phyloP scores from a whole-genome alignment of 1,140 invertebrate genomes.

The Plectus sambesii region DNA sequence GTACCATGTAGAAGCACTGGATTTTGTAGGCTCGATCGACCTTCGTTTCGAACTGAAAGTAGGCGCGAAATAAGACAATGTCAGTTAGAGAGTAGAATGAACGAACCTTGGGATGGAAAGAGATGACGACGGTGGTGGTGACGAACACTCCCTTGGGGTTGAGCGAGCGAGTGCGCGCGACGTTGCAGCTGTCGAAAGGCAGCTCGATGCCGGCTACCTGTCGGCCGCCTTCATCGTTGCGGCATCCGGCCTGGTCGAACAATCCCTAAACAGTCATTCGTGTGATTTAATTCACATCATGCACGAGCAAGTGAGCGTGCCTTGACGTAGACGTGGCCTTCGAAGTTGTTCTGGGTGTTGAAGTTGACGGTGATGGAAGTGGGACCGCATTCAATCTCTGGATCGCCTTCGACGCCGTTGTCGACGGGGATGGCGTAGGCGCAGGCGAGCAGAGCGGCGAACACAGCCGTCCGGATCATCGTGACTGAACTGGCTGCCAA shows the following conservation, averaged over 20 bases:
- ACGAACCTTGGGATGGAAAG: constrained; percentile 33
- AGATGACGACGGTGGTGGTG: constrained; percentile 44
- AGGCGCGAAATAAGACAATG: no score
- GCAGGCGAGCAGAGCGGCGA: no score
- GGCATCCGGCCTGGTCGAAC: constrained; percentile 41
- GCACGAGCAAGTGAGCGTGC: no score
- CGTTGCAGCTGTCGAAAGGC: constrained; percentile 44
- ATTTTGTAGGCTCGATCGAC: constrained; percentile 45
- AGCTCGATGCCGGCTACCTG: constrained; percentile 45
- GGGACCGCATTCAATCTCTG: constrained; percentile 40
- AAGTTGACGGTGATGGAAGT: constrained; percentile 45
- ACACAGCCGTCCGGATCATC: no score
- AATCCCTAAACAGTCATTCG: no score
- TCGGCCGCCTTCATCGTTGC: constrained; percentile 43
- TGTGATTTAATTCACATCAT: no score
- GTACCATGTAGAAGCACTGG: constrained; percentile 46
- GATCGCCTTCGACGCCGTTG: constrained; percentile 30
- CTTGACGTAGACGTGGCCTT: constrained; percentile 45
- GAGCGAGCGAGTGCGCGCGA: constrained; percentile 42
- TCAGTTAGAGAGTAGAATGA: no score
- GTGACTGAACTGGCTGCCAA: no score
- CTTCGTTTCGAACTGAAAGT: constrained; percentile 43
- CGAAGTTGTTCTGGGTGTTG: constrained; percentile 45
- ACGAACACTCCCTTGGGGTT: constrained; percentile 45
- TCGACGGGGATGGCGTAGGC: constrained; percentile 29